These are phyloP conservation scores for Amblyraja radiata DNA, from an alignment of 2,797 vertebrate genomes.

Conservation along the genomic window DNA sequence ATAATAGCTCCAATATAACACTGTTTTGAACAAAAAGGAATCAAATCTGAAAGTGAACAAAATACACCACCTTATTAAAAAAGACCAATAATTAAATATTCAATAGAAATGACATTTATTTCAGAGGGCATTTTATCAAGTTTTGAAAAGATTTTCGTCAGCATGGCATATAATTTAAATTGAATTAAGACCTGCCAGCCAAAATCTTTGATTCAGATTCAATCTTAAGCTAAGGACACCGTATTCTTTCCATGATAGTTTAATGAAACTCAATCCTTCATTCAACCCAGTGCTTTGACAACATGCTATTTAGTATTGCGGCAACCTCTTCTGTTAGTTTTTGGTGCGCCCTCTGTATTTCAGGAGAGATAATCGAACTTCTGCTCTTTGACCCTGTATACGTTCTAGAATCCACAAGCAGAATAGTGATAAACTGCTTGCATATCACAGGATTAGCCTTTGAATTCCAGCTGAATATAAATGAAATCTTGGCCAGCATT, in stretches of 20 bases:
- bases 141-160: not conserved
- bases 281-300: constrained; percentile 4
- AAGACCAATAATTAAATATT: not conserved
- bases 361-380: constrained; percentile 34
- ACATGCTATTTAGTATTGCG: constrained; percentile 28
- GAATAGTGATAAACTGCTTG: constrained; percentile 27
- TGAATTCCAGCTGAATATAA: constrained; percentile 26
- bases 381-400: constrained; percentile 8
- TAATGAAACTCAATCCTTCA: constrained; percentile 34
- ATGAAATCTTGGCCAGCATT: not conserved
- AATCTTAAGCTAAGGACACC: constrained; percentile 9
- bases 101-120: not conserved
- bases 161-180: constrained; percentile 9
- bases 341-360: constrained; percentile 35
- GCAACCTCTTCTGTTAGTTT: constrained; percentile 26
- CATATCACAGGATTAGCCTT: constrained; percentile 17
- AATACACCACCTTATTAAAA: too few relatives aligned
- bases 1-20: not conserved
- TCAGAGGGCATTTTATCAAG: not conserved
- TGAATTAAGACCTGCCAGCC: constrained; percentile 1
- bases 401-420: constrained; percentile 21
- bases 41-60: not conserved
- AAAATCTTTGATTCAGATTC: constrained; percentile 33
- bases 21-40: not conserved
- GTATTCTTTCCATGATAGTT: constrained; percentile 34